A percentile compares a stretch with the other conserved stretches of the same genome.
Evolutionary conservation across 2,888 invertebrate genomes (phyloP).

Genomic region (Euplexia lucipara): DNA sequence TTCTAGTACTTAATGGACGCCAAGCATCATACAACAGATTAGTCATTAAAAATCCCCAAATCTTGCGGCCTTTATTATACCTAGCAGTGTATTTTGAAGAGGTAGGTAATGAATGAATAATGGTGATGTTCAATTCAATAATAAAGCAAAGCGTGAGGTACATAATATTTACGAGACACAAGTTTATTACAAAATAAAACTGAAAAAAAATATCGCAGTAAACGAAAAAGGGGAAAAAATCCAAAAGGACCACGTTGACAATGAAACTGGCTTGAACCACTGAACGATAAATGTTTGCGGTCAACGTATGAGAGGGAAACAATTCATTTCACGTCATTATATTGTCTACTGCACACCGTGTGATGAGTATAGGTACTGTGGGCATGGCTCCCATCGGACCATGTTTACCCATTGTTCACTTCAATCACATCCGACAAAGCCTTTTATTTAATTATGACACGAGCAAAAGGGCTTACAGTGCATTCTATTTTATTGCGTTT

Average conservation of each 20-base stretch:
- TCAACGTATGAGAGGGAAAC: conserved; percentile 52
- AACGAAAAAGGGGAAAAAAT: conserved; percentile 27
- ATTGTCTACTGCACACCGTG: conserved; percentile 46
- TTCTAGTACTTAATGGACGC: too few species aligned
- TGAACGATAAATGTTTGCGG: conserved; percentile 60
- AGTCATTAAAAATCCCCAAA: background rate
- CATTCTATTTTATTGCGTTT: conserved; percentile 29
- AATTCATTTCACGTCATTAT: conserved; percentile 63
- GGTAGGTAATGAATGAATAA: background rate
- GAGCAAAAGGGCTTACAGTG: conserved; percentile 27
- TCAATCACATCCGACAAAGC: conserved; percentile 45
- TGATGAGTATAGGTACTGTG: conserved; percentile 51
- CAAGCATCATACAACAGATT: too few species aligned
- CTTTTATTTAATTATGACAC: conserved; percentile 47
- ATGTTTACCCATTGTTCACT: conserved; percentile 52
- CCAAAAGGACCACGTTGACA: conserved; percentile 32
- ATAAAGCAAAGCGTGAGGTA: background rate
- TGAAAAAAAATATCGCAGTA: conserved; percentile 41
- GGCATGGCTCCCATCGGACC: conserved; percentile 30
- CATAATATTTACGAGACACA: conserved; percentile 4
- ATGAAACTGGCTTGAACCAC: conserved; percentile 50
- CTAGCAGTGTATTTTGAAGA: too few species aligned
- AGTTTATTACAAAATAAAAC: conserved; percentile 8
- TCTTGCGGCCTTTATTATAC: background rate
- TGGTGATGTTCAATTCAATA: conserved; percentile 8